Conservation (phyloP, 2,888 invertebrate species). For the Eristalinus sepulchralis region DNA sequence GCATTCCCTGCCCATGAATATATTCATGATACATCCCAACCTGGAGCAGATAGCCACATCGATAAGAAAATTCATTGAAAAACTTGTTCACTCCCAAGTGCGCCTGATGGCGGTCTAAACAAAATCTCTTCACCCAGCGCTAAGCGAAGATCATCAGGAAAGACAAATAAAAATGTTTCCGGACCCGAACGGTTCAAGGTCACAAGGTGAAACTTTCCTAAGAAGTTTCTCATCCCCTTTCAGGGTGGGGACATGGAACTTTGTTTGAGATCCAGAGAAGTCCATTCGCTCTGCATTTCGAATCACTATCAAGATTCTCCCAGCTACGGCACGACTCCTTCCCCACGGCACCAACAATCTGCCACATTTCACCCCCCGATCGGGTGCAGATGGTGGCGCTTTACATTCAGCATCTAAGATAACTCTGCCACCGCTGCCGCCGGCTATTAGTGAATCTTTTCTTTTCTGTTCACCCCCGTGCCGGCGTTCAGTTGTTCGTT, state of each 20-base stretch:
- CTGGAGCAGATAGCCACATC: not conserved
- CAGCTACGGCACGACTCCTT: not conserved
- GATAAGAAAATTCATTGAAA: not conserved
- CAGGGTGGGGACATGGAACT: not conserved
- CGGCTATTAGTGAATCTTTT: constrained; percentile 52
- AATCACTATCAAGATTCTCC: not conserved
- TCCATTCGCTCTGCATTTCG: not conserved
- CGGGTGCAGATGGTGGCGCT: constrained; percentile 46
- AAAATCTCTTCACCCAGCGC: too few species aligned
- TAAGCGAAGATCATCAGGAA: not conserved
- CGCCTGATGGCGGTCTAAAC: not conserved
- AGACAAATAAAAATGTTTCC: not conserved
- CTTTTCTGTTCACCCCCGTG: constrained; percentile 1
- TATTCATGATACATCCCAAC: not conserved
- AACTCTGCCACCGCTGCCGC: constrained; percentile 1
- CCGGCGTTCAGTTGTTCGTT: not conserved
- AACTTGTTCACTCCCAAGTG: not conserved
- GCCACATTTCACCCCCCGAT: not conserved
- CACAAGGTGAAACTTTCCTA: not conserved
- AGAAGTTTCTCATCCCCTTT: not conserved
- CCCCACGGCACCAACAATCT: not conserved
- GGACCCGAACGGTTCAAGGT: not conserved
- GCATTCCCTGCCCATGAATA: not conserved
- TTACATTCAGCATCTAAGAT: not conserved
- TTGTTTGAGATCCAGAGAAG: not conserved